Conservation (phyloP, 2,888 invertebrate species). For the Dryocosmus kuriphilus region DNA sequence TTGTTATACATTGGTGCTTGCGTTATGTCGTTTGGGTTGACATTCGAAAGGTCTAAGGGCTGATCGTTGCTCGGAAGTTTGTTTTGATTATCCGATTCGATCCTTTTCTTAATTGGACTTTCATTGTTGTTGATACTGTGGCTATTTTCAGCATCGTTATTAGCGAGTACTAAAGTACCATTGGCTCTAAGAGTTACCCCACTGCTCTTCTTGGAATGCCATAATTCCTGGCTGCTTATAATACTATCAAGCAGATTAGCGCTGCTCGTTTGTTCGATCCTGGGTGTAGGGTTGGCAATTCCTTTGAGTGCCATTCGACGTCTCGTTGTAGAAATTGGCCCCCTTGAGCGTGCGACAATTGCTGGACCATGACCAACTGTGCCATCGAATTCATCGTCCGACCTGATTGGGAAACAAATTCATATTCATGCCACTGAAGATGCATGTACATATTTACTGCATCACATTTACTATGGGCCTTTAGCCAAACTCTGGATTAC, state of each 20-base stretch:
- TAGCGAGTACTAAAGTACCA: conserved; percentile 81
- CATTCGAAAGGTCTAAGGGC: conserved; percentile 66
- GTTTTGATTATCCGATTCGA: conserved; percentile 39
- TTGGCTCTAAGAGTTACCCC: conserved; percentile 81
- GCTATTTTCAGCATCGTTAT: conserved; percentile 65
- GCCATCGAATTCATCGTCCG: conserved; percentile 60
- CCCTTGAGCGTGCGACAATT: conserved; percentile 65
- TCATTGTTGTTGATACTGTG: conserved; percentile 64
- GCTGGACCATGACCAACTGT: conserved; percentile 63
- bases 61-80: conserved; percentile 46
- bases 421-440: conserved; percentile 40
- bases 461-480: neutral
- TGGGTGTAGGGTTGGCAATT: conserved; percentile 57
- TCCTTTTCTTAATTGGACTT: conserved; percentile 65
- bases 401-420: conserved; percentile 49
- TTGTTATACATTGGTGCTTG: conserved; percentile 84
- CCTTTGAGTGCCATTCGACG: conserved; percentile 70
- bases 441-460: conserved; percentile 25
- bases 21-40: conserved; percentile 71
- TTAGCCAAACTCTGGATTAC: neutral
- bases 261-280: conserved; percentile 35
- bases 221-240: conserved; percentile 84
- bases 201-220: conserved; percentile 83
- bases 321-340: conserved; percentile 65
- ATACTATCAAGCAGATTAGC: conserved; percentile 82